Base-by-base conservation (phyloP, 2,888 invertebrate species). In the Lithophane socia region DNA sequence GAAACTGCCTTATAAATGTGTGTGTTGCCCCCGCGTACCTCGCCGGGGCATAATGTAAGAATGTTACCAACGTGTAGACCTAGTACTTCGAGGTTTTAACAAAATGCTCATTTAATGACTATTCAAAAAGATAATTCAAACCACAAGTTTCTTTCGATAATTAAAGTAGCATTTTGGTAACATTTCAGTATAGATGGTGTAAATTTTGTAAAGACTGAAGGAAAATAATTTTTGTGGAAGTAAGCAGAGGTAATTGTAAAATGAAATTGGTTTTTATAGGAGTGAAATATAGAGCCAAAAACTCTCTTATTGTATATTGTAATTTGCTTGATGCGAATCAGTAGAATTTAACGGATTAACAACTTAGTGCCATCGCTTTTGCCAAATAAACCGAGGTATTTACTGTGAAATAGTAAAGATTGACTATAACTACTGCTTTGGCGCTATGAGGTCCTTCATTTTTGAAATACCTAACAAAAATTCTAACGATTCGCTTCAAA, bases 1-100 rank as follows among this genome's bases (percentile, higher is more conserved):
- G 88, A 92, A 92, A 89, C 76, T 94, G 95, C 95, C 95, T 95
- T 95, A 94, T 92, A 88, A 84, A 90, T 92, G 91, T 92, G 92
- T 90, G 87, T 88, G 87, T 84, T 84, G 85, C 80, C 83, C 84
- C 86, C 82, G 79, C 74, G 82, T 37, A 37, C 10, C n/a, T 49
- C 52, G 78, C 77, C 72, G 85, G 85, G 88, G 89, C 84, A 66
- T 82, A 85, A 80, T 87, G 87, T 84, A 86, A 88, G 88, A 69
- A 84, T 91, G 91, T 90, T 90, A 92, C 92, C 93, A 92, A 88
- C 92, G 87, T 82, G 90, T 87, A 82, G 79, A 80, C 86, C 82
- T 82, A 61, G 58, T 83, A 75, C 80, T 75, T 65, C 52, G 75
- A 76, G 24, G 54, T 75, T 81, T 80, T 81, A 76, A 70, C 85